Conservation (phyloP, 2,888 invertebrate genomes). For the Phalera bucephala region DNA sequence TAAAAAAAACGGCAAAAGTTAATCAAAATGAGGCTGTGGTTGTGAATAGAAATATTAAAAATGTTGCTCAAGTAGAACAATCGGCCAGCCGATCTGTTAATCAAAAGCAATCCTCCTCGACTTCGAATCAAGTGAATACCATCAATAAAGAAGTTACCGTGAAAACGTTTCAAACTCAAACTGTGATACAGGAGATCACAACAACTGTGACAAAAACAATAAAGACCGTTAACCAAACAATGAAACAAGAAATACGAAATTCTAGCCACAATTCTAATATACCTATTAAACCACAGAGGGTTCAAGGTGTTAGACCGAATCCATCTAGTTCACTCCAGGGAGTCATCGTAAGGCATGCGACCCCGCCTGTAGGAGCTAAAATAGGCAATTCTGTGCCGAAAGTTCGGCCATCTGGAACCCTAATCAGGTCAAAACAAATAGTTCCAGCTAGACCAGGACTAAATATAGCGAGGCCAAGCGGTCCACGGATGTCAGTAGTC, state of each 20-base stretch:
- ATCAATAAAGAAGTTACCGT: conserved; percentile 69
- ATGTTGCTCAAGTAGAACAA: conserved; percentile 17
- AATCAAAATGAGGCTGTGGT: conserved; percentile 22
- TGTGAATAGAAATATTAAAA: conserved; percentile 20
- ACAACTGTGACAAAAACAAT: conserved; percentile 78
- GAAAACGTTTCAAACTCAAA: conserved; percentile 71
- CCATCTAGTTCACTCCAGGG: conserved; percentile 50
- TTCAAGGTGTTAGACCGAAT: conserved; percentile 40
- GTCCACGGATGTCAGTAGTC: conserved; percentile 42
- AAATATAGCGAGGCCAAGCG: conserved; percentile 38
- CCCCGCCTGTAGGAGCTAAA: conserved; percentile 44
- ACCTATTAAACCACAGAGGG: conserved; percentile 41
- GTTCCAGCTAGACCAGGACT: conserved; percentile 44
- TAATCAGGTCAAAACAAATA: conserved; percentile 44
- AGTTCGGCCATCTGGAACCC: conserved; percentile 28
- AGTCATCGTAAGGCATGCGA: conserved; percentile 48
- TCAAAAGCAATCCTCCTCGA: conserved; percentile 41
- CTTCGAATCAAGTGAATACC: conserved; percentile 51
- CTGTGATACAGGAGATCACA: conserved; percentile 74
- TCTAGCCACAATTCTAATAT: conserved; percentile 38
- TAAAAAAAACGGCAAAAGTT: conserved; percentile 33
- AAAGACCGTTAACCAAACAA: conserved; percentile 68
- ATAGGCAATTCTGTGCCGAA: conserved; percentile 39
- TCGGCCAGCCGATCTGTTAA: conserved; percentile 35
- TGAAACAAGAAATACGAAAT: conserved; percentile 61